phyloP scores from a whole-genome alignment of 92 coral and sea anemone species.

The Pocillopora meandrina region DNA sequence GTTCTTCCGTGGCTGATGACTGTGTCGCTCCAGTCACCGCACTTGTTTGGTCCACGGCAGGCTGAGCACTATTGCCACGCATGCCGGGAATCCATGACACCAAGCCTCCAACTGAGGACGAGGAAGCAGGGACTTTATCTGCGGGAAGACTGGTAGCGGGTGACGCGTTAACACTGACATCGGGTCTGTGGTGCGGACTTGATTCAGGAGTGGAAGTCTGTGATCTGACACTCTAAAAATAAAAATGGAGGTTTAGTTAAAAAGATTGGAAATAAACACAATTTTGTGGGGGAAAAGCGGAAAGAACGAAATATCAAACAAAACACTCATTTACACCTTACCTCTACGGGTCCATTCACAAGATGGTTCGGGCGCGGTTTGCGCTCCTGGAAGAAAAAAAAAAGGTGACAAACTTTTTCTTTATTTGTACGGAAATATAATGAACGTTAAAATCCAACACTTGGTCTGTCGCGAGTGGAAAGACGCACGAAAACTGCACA shows the following conservation, averaged over 20 bases:
- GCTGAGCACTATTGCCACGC: constrained; percentile 39
- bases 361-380: constrained; percentile 56
- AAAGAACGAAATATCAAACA: no score
- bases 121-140: constrained; percentile 58
- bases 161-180: constrained; percentile 22
- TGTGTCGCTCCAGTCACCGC: constrained; percentile 61
- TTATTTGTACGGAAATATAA: no score
- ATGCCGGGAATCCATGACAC: constrained; percentile 96
- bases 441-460: no score
- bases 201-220: constrained; percentile 83
- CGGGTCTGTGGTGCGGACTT: constrained; percentile 72
- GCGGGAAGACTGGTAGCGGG: constrained; percentile 40
- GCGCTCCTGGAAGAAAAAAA: constrained; percentile 55
- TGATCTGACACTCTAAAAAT: constrained; percentile 71
- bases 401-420: no score
- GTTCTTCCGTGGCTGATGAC: constrained; percentile 42
- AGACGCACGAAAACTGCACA: no score
- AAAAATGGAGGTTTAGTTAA: not conserved
- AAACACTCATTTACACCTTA: not conserved
- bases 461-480: no score
- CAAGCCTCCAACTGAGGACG: constrained; percentile 69
- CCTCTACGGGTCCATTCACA: constrained; percentile 83
- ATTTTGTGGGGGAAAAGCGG: not conserved
- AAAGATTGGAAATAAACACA: not conserved
- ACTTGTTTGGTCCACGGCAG: constrained; percentile 21